These are phyloP conservation scores for Indri indri DNA, from an alignment of 2,113 vertebrate species.

Conservation along the genomic window DNA sequence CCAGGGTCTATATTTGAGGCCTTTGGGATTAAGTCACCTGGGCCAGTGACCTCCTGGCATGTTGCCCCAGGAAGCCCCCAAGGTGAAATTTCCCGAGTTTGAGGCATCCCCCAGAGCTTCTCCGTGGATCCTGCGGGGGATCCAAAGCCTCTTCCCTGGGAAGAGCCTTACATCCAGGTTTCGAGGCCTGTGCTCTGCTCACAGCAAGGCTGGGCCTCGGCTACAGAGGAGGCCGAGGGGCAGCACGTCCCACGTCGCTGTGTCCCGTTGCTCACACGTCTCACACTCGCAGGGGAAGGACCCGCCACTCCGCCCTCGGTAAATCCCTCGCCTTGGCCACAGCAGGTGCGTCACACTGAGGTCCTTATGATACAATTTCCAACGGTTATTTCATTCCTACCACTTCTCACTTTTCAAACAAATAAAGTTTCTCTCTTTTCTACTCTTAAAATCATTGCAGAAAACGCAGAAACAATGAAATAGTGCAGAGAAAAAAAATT, in stretches of 20 bases:
- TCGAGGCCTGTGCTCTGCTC: not conserved
- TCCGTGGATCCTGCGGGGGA: not conserved
- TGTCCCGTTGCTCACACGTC: not conserved
- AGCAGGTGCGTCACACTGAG: not conserved
- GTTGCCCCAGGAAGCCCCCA: not conserved
- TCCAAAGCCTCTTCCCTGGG: not conserved
- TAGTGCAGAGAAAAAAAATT: not conserved
- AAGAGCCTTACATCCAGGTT: not conserved
- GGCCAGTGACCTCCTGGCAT: not conserved
- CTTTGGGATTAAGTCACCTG: not conserved
- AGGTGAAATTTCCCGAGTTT: not conserved
- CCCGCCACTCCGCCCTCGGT: not conserved
- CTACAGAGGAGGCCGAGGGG: not conserved
- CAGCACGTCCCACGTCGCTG: rapidly evolving
- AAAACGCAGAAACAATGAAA: not conserved
- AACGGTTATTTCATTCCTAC: not conserved
- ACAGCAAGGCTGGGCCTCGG: not conserved
- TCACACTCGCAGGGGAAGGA: not conserved
- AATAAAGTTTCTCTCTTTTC: not conserved
- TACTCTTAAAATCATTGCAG: not conserved
- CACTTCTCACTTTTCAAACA: not conserved
- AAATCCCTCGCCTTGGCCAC: not conserved
- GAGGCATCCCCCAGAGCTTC: not conserved
- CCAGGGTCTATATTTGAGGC: not conserved
- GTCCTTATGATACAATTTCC: not conserved